Conservation (phyloP, 2,113 vertebrate genomes). For the Petroica traversi region DNA sequence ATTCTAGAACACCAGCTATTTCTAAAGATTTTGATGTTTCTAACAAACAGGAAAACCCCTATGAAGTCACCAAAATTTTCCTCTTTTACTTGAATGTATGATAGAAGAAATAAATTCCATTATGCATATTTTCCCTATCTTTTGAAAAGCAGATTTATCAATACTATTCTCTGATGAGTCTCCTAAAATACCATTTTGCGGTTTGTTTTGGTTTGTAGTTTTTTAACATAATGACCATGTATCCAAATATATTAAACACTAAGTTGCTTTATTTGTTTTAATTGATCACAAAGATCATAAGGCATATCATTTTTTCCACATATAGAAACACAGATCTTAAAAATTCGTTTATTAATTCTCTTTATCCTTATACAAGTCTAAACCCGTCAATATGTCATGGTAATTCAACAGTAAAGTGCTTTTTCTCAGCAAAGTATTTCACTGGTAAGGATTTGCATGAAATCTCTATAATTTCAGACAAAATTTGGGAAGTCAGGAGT, state of each 20-base stretch:
- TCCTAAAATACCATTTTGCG: background rate
- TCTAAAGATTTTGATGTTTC: background rate
- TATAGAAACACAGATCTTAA: background rate
- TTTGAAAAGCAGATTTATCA: background rate
- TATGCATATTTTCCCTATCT: background rate
- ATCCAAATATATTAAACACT: background rate
- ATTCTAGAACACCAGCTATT: background rate
- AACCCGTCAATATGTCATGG: background rate
- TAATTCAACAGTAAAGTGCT: background rate
- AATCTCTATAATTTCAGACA: background rate
- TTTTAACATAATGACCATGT: background rate
- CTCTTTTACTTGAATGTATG: background rate
- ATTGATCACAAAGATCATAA: background rate
- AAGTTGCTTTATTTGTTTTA: background rate
- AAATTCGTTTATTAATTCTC: background rate
- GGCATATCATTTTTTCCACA: background rate
- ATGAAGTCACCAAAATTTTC: accelerated
- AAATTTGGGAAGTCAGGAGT: background rate
- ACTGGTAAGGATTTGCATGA: background rate
- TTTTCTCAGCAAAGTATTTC: background rate
- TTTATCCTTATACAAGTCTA: background rate
- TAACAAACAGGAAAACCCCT: background rate
- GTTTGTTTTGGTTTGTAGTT: background rate
- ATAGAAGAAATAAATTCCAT: background rate
- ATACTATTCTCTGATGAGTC: background rate